phyloP scores from a whole-genome alignment of 2,888 invertebrate species.

The Hyalella azteca region DNA sequence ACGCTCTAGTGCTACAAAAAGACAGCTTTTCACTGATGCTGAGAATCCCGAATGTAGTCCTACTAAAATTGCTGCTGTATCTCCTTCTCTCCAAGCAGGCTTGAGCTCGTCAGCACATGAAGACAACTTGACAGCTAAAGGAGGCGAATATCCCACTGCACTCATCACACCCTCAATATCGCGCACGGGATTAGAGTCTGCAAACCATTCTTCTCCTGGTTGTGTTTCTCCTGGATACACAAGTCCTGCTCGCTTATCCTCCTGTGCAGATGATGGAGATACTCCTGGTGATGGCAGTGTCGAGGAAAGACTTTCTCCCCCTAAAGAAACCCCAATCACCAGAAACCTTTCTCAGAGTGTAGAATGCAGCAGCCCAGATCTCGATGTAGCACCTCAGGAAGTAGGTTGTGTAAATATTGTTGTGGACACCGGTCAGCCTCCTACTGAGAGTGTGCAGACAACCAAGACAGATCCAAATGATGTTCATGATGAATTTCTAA shows the following conservation, averaged over 20 bases:
- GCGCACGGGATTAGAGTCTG: background rate
- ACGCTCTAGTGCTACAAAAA: background rate
- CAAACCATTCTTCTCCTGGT: constrained; percentile 11
- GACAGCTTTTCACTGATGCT: background rate
- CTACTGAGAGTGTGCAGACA: background rate
- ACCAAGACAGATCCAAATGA: no score
- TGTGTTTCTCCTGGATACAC: constrained; percentile 7
- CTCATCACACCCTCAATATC: constrained; percentile 1
- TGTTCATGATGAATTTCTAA: background rate
- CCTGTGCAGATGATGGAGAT: background rate
- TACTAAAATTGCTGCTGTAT: background rate
- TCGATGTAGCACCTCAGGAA: background rate
- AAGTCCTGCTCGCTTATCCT: constrained; percentile 5
- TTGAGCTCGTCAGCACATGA: background rate
- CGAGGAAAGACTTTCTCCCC: background rate
- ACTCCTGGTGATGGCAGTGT: background rate
- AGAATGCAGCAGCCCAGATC: no score
- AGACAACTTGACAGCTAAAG: background rate
- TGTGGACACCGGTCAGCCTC: constrained; percentile 16
- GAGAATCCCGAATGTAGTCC: background rate
- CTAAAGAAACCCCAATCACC: background rate
- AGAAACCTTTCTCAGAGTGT: no score
- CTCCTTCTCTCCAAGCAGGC: background rate
- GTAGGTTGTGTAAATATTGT: constrained; percentile 11
- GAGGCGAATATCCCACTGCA: constrained; percentile 1